A percentile compares a stretch with the other conserved stretches of the same genome.
These are phyloP conservation scores for Colletes gigas DNA, from an alignment of 1,140 invertebrate species.

Conservation along the genomic window DNA sequence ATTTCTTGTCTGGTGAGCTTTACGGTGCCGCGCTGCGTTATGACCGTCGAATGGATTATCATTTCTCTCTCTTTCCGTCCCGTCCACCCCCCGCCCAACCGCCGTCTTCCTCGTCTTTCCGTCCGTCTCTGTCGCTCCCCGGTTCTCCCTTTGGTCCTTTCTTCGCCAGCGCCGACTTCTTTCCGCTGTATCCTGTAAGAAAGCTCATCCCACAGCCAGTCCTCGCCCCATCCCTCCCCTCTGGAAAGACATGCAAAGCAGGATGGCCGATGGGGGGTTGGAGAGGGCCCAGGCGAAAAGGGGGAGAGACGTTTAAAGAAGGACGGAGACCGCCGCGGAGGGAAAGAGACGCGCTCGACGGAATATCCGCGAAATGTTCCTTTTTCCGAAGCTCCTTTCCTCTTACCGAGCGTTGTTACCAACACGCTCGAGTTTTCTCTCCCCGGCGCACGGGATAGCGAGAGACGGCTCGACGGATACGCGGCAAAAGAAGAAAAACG, in stretches of 20 bases:
- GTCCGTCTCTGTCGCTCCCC: slow-evolving; percentile 7
- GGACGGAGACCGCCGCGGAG: background rate
- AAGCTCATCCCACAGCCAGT: slow-evolving; percentile 53
- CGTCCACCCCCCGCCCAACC: slow-evolving; percentile 48
- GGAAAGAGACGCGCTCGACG: background rate
- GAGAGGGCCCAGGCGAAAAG: slow-evolving; percentile 2
- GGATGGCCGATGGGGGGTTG: slow-evolving; percentile 29
- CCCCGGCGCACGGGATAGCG: slow-evolving; percentile 44
- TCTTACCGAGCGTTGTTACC: slow-evolving; percentile 64
- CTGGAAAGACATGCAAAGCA: slow-evolving; percentile 72
- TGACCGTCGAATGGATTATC: slow-evolving; percentile 81
- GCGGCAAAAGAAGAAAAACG: slow-evolving; percentile 33
- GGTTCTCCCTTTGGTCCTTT: slow-evolving; percentile 26
- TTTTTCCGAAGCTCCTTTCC: slow-evolving; percentile 61
- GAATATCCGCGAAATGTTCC: slow-evolving; percentile 54
- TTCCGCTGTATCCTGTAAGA: slow-evolving; percentile 61
- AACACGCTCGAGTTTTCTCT: slow-evolving; percentile 51
- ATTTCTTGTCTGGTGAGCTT: slow-evolving; percentile 82
- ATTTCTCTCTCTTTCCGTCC: slow-evolving; percentile 70
- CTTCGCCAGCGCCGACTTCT: slow-evolving; percentile 33
- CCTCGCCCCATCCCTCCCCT: slow-evolving; percentile 5
- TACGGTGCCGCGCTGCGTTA: slow-evolving; percentile 77
- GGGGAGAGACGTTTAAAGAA: slow-evolving; percentile 29
- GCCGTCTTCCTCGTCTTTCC: slow-evolving; percentile 53
- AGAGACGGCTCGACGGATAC: slow-evolving; percentile 59